phyloP scores from a whole-genome alignment of 2,888 invertebrate species.

The Notodonta dromedarius region DNA sequence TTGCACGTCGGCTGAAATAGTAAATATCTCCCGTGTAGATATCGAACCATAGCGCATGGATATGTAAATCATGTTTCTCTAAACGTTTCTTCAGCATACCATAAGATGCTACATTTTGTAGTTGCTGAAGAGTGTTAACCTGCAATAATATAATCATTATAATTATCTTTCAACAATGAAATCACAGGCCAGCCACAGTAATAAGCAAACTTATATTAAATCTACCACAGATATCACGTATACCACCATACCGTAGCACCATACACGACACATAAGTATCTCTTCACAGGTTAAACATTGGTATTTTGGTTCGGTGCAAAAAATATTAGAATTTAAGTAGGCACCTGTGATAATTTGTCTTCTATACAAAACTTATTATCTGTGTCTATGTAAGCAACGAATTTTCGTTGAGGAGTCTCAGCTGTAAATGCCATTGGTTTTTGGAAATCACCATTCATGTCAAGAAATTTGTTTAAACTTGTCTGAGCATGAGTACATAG shows the following conservation, averaged over 20 bases:
- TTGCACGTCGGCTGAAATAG: constrained; percentile 94
- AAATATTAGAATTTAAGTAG: constrained; percentile 1
- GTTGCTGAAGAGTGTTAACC: constrained; percentile 95
- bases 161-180: not conserved
- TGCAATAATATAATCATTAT: constrained; percentile 49
- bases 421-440: constrained; percentile 93
- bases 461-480: constrained; percentile 92
- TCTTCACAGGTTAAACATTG: too few relatives aligned
- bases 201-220: too few relatives aligned
- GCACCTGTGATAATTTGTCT: constrained; percentile 98
- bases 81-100: constrained; percentile 93
- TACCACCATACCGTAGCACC: too few relatives aligned
- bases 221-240: too few relatives aligned
- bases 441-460: constrained; percentile 85
- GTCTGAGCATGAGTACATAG: constrained; percentile 93
- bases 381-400: constrained; percentile 97
- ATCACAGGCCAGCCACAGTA: not conserved
- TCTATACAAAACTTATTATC: constrained; percentile 94
- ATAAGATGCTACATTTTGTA: constrained; percentile 96
- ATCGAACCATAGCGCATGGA: constrained; percentile 98
- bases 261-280: too few relatives aligned
- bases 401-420: constrained; percentile 93
- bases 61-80: constrained; percentile 91
- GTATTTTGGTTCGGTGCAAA: not conserved
- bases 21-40: constrained; percentile 98